A percentile compares a stretch with the other conserved stretches of the same genome.
Evolutionary conservation across 1,140 invertebrate species (phyloP).

Genomic region (Panulirus ornatus): DNA sequence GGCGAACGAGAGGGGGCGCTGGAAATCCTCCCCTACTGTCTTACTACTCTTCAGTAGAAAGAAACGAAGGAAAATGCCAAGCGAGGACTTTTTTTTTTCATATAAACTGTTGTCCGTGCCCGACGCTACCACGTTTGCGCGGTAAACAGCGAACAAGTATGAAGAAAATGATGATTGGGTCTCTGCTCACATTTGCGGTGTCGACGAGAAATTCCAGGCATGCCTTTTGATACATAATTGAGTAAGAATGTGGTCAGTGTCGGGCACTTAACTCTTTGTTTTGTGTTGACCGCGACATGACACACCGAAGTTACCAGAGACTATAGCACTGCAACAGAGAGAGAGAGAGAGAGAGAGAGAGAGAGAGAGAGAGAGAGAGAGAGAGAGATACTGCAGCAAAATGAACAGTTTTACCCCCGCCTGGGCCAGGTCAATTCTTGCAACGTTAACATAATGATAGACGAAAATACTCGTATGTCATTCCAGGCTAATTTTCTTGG

Average conservation of each 20-base stretch:
- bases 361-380: neutral
- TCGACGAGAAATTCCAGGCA: neutral
- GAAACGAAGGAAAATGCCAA: no score
- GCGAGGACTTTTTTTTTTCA: no score
- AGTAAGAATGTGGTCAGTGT: neutral
- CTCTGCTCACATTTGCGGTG: neutral
- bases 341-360: constrained; percentile 17
- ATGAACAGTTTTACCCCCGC: neutral
- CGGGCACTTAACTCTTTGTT: neutral
- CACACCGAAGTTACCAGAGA: neutral
- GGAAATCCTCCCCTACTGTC: neutral
- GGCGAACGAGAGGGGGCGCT: neutral
- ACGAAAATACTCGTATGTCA: no score
- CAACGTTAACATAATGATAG: no score
- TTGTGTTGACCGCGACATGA: neutral
- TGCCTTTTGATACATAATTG: neutral
- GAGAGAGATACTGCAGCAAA: neutral
- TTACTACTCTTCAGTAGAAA: no score
- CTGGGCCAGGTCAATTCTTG: no score
- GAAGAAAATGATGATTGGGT: neutral
- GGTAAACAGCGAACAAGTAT: neutral
- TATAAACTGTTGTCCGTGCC: no score
- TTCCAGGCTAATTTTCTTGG: no score
- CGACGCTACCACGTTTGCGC: neutral
- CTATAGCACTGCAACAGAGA: neutral